Percentiles rank a stretch among this genome's conserved stretches.
Evolutionary conservation across 2,113 vertebrate species (phyloP).

Genomic region (Xiphias gladius): DNA sequence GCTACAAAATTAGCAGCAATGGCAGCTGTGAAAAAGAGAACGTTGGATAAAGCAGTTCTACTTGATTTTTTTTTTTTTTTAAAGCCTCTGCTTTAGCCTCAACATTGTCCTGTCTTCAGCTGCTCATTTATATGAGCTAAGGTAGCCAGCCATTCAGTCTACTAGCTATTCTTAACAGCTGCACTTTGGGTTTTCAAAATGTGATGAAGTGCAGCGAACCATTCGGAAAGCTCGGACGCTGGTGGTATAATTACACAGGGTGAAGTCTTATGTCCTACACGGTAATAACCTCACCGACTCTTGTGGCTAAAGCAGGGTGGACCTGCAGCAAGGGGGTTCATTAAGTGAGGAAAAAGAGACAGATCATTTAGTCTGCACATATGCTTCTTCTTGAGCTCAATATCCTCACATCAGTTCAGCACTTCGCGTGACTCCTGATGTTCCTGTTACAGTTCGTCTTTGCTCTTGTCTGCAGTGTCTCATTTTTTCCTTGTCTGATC

Average conservation of each 20-base stretch:
- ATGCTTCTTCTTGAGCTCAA: not conserved
- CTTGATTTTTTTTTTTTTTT: conserved; percentile 21
- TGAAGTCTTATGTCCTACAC: conserved; percentile 59
- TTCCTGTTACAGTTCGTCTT: not conserved
- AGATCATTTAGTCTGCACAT: conserved; percentile 37
- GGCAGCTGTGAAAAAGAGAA: not conserved
- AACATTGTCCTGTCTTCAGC: conserved; percentile 5
- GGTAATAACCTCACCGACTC: conserved; percentile 59
- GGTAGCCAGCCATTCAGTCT: conserved; percentile 30
- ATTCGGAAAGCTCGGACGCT: conserved; percentile 48
- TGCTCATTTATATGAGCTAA: conserved; percentile 22
- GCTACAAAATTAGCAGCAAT: not conserved
- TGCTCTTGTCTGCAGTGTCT: conserved; percentile 2
- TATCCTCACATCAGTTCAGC: conserved; percentile 8
- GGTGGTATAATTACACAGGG: conserved; percentile 70
- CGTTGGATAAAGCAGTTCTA: not conserved
- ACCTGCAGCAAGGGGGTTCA: conserved; percentile 49
- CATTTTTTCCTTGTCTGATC: conserved; percentile 32
- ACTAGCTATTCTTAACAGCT: conserved; percentile 65
- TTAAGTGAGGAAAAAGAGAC: conserved; percentile 34
- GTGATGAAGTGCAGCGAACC: conserved; percentile 61
- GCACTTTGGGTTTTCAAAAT: conserved; percentile 55
- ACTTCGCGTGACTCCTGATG: conserved; percentile 5
- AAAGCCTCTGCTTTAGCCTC: conserved; percentile 23
- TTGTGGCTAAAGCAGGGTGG: conserved; percentile 49